Conservation (phyloP, 2,888 invertebrate species). For the Oconnorella tubifera region DNA sequence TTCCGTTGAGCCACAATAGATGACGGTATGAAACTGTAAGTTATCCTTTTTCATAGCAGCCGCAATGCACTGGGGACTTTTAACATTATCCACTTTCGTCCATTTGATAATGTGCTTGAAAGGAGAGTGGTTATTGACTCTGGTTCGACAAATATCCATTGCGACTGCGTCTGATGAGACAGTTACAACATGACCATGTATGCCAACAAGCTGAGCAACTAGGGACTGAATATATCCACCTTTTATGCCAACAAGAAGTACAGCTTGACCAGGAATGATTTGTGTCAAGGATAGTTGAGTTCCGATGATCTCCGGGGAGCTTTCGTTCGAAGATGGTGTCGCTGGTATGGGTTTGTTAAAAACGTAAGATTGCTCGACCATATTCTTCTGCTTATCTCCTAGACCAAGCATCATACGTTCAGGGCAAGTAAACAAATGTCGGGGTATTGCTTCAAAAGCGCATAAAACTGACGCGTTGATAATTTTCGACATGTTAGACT, state of each 20-base stretch:
- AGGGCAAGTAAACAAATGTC: neutral
- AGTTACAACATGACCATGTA: neutral
- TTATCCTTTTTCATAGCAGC: neutral
- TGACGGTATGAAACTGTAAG: neutral
- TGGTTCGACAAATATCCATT: neutral
- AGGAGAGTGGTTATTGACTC: neutral
- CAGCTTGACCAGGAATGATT: neutral
- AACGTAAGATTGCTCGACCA: neutral
- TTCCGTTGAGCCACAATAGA: neutral
- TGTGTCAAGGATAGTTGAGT: neutral
- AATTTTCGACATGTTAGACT: neutral
- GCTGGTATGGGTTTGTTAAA: neutral
- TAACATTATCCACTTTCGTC: neutral
- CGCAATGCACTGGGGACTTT: neutral
- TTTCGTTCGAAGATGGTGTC: neutral
- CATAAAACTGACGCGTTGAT: neutral
- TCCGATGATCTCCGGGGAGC: slow-evolving; percentile 4
- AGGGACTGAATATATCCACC: slow-evolving; percentile 6
- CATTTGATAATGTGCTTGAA: neutral
- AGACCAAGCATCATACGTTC: neutral
- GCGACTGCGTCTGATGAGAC: neutral
- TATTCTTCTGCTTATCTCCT: too few species aligned
- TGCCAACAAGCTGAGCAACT: neutral
- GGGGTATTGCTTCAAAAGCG: neutral
- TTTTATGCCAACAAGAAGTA: slow-evolving; percentile 1